Conservation (phyloP, 2,888 invertebrate species). For the Leptopilina syphax region DNA sequence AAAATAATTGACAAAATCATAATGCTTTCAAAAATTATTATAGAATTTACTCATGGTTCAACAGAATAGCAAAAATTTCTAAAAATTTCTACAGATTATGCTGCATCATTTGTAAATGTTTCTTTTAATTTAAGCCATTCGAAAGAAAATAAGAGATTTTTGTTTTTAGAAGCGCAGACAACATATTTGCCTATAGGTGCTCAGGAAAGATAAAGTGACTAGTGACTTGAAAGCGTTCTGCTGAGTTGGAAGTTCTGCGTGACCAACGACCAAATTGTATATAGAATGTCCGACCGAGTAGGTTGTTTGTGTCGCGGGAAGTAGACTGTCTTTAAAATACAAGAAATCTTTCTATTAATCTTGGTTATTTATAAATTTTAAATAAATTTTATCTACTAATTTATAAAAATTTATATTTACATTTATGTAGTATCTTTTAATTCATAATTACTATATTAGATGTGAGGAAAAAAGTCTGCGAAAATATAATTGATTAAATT, state of each 20-base stretch:
- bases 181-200: slow-evolving; percentile 7
- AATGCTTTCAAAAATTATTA: slow-evolving; percentile 47
- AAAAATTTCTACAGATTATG: background rate
- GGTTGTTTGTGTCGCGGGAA: slow-evolving; percentile 1
- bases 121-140: background rate
- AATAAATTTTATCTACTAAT: too few species aligned
- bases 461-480: too few species aligned
- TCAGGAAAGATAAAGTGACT: slow-evolving; percentile 27
- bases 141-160: background rate
- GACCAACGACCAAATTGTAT: slow-evolving; percentile 32
- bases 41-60: background rate
- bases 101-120: background rate
- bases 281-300: slow-evolving; percentile 36
- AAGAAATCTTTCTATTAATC: too few species aligned
- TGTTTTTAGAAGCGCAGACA: slow-evolving; percentile 13
- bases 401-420: too few species aligned
- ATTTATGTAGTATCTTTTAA: too few species aligned
- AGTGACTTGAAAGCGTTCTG: slow-evolving; percentile 13
- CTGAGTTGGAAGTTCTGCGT: slow-evolving; percentile 26
- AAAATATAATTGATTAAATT: too few species aligned
- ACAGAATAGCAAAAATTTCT: background rate
- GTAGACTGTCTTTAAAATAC: background rate
- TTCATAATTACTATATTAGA: too few species aligned
- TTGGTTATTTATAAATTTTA: too few species aligned
- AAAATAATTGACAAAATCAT: slow-evolving; percentile 58